Evolutionary conservation across 1,140 invertebrate genomes (phyloP).

Genomic region (Drosophila littoralis): DNA sequence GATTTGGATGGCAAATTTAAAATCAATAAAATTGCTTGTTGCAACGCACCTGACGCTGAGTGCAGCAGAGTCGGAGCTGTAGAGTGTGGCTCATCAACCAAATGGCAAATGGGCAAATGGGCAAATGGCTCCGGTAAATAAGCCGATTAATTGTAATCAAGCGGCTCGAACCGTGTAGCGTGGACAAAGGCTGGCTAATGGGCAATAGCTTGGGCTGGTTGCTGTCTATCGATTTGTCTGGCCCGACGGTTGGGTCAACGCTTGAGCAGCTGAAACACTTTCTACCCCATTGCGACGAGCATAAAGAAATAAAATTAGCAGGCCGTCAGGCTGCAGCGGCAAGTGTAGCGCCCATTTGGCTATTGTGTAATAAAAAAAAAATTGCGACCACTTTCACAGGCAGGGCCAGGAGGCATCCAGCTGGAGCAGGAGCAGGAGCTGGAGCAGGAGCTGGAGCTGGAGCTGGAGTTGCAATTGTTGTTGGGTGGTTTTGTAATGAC

Average conservation of each 20-base stretch:
- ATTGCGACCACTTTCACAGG: conserved; percentile 9
- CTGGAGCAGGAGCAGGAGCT: neutral
- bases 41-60: conserved; percentile 23
- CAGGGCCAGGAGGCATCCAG: neutral
- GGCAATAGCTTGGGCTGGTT: conserved; percentile 16
- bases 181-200: conserved; percentile 28
- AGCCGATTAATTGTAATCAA: conserved; percentile 83
- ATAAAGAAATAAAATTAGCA: conserved; percentile 30
- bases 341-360: conserved; percentile 34
- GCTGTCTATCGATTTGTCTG: conserved; percentile 75
- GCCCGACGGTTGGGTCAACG: conserved; percentile 61
- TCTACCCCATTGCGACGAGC: conserved; percentile 58
- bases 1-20: conserved; percentile 56
- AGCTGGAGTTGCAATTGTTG: conserved; percentile 4
- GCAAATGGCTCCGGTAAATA: conserved; percentile 62
- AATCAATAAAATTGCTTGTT: conserved; percentile 73
- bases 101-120: conserved; percentile 36
- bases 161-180: conserved; percentile 46
- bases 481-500: conserved; percentile 71
- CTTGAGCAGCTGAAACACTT: conserved; percentile 74
- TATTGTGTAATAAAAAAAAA: conserved; percentile 60
- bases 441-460: neutral
- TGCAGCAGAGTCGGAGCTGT: neutral
- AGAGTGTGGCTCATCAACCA: conserved; percentile 39
- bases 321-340: conserved; percentile 20